Conservation (phyloP, 2,888 invertebrate genomes). For the Chironomus tentans region DNA sequence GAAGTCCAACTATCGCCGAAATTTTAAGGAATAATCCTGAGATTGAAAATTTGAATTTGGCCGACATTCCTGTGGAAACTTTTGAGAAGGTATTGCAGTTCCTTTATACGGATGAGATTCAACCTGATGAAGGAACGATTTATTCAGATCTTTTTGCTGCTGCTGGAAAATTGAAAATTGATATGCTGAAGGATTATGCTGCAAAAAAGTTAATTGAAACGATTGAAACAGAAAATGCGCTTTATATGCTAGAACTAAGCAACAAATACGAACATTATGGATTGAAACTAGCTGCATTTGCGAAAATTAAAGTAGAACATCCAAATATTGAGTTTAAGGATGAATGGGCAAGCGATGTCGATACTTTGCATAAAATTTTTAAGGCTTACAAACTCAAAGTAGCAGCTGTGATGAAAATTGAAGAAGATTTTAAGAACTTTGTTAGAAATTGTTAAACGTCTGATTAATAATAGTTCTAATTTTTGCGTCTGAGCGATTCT, state of each 20-base stretch:
- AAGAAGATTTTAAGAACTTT: background rate
- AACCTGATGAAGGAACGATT: background rate
- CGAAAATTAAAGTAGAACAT: background rate
- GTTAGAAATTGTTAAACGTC: background rate
- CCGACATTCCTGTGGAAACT: background rate
- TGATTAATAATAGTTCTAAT: too few relatives aligned
- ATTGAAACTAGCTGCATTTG: background rate
- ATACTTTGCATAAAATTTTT: background rate
- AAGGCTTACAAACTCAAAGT: background rate
- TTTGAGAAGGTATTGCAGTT: background rate
- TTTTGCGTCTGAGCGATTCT: too few relatives aligned
- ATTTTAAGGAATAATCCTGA: background rate
- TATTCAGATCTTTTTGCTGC: background rate
- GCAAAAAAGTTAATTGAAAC: background rate
- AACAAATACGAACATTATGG: background rate
- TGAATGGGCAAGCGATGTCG: background rate
- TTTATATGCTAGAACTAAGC: background rate
- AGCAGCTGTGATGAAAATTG: too few relatives aligned
- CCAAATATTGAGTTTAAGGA: background rate
- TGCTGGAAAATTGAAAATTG: background rate
- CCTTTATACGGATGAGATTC: background rate
- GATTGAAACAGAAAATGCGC: background rate
- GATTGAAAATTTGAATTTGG: background rate
- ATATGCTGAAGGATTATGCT: background rate
- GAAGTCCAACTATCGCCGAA: background rate